Evolutionary conservation across 2,113 vertebrate genomes (phyloP).

Genomic region (Triplophysa siluroides): DNA sequence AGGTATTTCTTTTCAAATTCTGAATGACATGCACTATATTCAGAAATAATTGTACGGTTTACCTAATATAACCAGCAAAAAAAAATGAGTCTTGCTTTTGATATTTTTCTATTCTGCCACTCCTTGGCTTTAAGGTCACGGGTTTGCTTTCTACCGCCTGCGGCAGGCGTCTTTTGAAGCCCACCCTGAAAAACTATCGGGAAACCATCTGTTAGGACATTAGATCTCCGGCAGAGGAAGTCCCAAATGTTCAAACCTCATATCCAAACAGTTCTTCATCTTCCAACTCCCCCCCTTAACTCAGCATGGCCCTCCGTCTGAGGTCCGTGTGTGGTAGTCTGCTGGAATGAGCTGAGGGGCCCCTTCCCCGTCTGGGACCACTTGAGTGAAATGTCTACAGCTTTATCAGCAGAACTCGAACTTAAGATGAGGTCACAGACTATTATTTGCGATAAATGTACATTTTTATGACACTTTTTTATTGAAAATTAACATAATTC

Average conservation of each 20-base stretch:
- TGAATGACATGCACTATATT: not conserved
- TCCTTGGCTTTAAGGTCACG: conserved; percentile 54
- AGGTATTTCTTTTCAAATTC: not conserved
- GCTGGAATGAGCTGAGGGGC: conserved; percentile 41
- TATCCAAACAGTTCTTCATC: conserved; percentile 59
- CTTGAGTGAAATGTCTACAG: not conserved
- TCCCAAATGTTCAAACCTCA: conserved; percentile 61
- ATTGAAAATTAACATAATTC: not conserved
- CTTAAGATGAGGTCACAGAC: not conserved
- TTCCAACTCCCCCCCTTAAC: conserved; percentile 40
- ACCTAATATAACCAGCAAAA: conserved; percentile 28
- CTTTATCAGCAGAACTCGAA: conserved; percentile 9
- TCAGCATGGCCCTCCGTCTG: conserved; percentile 31
- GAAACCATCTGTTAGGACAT: conserved; percentile 57
- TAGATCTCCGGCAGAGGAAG: conserved; percentile 50
- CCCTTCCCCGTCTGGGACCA: not conserved
- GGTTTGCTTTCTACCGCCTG: conserved; percentile 53
- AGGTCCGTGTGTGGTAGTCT: conserved; percentile 38
- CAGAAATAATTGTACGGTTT: conserved; percentile 8
- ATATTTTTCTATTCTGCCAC: conserved; percentile 45
- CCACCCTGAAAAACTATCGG: conserved; percentile 53
- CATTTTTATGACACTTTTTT: not conserved
- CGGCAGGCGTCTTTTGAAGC: conserved; percentile 53
- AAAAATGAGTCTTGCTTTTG: conserved; percentile 36
- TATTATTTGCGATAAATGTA: not conserved